Evolutionary conservation across 2,888 invertebrate genomes (phyloP).

Genomic region (Papilio protenor): DNA sequence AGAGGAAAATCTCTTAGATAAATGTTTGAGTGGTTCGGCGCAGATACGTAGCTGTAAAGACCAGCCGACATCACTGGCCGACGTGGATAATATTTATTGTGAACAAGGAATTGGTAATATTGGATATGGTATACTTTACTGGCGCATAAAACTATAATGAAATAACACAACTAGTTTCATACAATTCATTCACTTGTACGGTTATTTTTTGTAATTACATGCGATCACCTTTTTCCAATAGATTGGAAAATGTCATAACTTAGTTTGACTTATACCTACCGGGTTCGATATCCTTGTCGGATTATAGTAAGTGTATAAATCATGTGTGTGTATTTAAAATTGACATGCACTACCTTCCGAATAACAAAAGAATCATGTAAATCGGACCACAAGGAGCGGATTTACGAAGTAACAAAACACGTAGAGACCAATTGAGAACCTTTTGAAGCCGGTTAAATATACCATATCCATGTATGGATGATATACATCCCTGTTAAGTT

Average conservation of each 20-base stretch:
- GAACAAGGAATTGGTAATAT: not conserved
- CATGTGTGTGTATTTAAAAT: not conserved
- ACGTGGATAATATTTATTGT: constrained; percentile 11
- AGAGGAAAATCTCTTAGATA: constrained; percentile 7
- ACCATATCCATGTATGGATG: not conserved
- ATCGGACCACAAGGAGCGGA: too few species aligned
- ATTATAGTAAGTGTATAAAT: not conserved
- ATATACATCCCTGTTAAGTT: not conserved
- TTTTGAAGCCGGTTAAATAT: not conserved
- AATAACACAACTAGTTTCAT: too few species aligned
- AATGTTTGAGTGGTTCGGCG: not conserved
- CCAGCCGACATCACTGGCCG: not conserved
- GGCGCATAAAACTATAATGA: too few species aligned
- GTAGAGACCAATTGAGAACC: too few species aligned
- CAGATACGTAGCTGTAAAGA: constrained; percentile 13
- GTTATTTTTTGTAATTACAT: too few species aligned
- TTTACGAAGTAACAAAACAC: too few species aligned
- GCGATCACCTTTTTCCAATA: too few species aligned
- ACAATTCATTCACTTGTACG: too few species aligned
- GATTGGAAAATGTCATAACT: too few species aligned
- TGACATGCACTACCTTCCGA: too few species aligned
- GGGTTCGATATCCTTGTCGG: not conserved
- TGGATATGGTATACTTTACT: not conserved
- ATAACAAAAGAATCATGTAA: too few species aligned
- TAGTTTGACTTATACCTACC: too few species aligned